A percentile compares a stretch with the other conserved stretches of the same genome.
These are phyloP conservation scores for Acanthacorydalis orientalis DNA, from an alignment of 2,888 invertebrate species.

Conservation along the genomic window DNA sequence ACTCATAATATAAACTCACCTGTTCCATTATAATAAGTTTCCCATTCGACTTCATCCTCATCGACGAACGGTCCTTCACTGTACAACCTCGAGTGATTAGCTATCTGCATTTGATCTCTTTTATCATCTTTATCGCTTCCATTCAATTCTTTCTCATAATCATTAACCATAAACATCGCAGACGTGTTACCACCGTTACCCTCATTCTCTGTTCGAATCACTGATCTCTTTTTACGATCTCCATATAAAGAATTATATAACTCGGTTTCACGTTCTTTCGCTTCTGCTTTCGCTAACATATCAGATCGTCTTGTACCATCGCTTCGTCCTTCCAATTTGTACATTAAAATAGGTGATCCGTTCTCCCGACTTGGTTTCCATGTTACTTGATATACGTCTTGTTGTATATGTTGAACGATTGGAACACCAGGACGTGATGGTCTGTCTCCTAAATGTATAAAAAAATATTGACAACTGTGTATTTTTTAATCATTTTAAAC, in stretches of 20 bases:
- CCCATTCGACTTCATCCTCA: conserved; percentile 40
- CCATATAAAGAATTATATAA: too few species aligned
- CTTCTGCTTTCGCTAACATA: conserved; percentile 7
- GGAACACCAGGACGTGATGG: conserved; percentile 68
- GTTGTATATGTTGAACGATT: conserved; percentile 51
- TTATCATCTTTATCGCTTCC: not conserved
- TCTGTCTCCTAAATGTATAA: conserved; percentile 41
- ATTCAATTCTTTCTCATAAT: not conserved
- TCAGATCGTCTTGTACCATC: not conserved
- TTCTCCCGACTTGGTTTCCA: conserved; percentile 68
- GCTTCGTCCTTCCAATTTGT: conserved; percentile 51
- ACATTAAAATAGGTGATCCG: conserved; percentile 56
- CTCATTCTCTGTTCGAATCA: too few species aligned
- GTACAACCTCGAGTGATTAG: not conserved
- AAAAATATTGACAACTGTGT: conserved; percentile 7
- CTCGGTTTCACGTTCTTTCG: conserved; percentile 9
- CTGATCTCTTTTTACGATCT: too few species aligned
- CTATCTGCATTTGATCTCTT: not conserved
- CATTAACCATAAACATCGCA: too few species aligned
- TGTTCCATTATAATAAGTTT: conserved; percentile 56
- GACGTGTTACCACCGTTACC: too few species aligned
- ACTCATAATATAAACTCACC: conserved; percentile 27
- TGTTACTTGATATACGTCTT: conserved; percentile 57
- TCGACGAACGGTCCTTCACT: conserved; percentile 32
- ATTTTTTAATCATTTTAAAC: too few species aligned